Percentiles rank a stretch among this genome's conserved stretches.
Evolutionary conservation across 2,113 vertebrate species (phyloP).

Genomic region (Prinia subflava): DNA sequence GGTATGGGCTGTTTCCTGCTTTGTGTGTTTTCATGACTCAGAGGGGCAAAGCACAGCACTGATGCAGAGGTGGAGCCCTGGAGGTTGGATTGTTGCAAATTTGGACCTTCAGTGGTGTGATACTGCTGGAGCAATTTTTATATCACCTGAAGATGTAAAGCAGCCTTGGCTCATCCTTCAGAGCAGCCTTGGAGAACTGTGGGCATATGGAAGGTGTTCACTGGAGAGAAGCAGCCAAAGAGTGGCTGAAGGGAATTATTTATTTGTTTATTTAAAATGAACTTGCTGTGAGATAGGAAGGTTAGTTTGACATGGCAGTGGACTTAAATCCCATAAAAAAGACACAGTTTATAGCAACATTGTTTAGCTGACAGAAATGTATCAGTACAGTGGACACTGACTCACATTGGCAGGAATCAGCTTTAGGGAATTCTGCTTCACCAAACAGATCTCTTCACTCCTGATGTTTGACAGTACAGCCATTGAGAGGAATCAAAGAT

Average conservation of each 20-base stretch:
- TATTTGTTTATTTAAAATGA: not conserved
- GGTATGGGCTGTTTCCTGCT: not conserved
- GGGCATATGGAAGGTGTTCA: not conserved
- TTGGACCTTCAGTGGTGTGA: not conserved
- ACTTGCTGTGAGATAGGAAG: not conserved
- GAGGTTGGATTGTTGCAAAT: not conserved
- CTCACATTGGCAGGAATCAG: slow-evolving; percentile 6
- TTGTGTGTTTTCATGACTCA: not conserved
- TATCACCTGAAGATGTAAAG: not conserved
- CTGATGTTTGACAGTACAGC: not conserved
- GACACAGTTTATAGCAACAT: not conserved
- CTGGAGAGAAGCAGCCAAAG: not conserved
- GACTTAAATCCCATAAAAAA: slow-evolving; percentile 22
- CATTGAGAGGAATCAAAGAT: slow-evolving; percentile 10
- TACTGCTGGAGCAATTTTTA: not conserved
- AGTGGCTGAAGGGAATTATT: not conserved
- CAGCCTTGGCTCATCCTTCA: not conserved
- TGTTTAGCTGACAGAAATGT: slow-evolving; percentile 39
- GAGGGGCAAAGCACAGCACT: not conserved
- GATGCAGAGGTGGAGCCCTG: not conserved
- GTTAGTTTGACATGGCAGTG: not conserved
- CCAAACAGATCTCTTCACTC: not conserved
- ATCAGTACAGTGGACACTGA: not conserved
- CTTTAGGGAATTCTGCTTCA: slow-evolving; percentile 12
- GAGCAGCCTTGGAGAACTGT: not conserved